Evolutionary conservation across 2,888 invertebrate genomes (phyloP).

Genomic region (Liopterus haemorrhoidalis): DNA sequence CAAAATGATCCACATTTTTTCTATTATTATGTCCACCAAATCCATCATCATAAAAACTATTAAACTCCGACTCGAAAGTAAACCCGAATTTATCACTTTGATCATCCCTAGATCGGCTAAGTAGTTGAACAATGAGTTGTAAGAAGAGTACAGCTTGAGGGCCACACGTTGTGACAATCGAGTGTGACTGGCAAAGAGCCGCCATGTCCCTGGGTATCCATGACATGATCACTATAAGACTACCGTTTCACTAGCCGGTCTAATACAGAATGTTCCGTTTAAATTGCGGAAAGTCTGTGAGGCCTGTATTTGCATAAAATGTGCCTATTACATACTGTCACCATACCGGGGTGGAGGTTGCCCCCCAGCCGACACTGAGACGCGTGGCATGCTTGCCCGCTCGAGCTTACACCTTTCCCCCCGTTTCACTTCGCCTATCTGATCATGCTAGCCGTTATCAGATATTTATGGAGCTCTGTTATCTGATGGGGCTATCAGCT

Average conservation of each 20-base stretch:
- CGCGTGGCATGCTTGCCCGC: no score
- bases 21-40: constrained; percentile 22
- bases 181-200: constrained; percentile 47
- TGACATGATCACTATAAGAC: constrained; percentile 33
- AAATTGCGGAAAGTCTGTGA: not conserved
- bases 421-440: no score
- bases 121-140: constrained; percentile 52
- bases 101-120: constrained; percentile 50
- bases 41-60: constrained; percentile 15
- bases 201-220: constrained; percentile 57
- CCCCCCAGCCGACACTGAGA: no score
- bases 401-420: no score
- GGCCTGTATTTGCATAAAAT: no score
- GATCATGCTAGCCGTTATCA: no score
- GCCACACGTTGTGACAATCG: constrained; percentile 55
- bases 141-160: constrained; percentile 55
- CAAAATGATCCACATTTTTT: constrained; percentile 42
- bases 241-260: not conserved
- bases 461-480: no score
- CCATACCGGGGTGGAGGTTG: no score
- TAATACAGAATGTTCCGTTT: not conserved
- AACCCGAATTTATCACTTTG: not conserved
- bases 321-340: no score
- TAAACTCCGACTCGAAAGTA: constrained; percentile 8
- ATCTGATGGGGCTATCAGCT: no score